Evolutionary conservation across 2,888 invertebrate species (phyloP), one percentile per base, ranked within the genome.

Genomic region (Scrobipalpa atriplicella): DNA sequence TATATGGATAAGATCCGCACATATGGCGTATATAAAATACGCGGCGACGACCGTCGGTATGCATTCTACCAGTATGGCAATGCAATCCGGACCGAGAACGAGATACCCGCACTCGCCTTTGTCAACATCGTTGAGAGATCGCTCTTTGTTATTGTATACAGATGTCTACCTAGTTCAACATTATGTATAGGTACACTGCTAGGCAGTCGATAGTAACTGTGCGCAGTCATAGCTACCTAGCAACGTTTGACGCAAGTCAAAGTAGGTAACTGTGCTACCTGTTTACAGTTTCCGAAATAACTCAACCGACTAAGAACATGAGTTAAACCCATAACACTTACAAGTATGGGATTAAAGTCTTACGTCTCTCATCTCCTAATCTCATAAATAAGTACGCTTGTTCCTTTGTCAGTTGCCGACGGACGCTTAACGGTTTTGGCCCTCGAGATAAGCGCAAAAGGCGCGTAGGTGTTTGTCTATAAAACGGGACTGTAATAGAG

Each of bases 401-500:
- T 66, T 63, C 56, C 41, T 63, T 63, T 29, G 58, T 58, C 29
- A 11, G 43, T 43, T 41, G 51, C 51, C 66, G 63, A 29, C 52
- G 36, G 43, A 21, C 21, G 63, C 58, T 66, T 63, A 63, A 66
- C 58, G 62, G 66, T 58, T 58, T 58, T 18, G 64, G 64, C 41
- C 64, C 56, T 61, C 29, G 54, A 51, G 63, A 68, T 68, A 60
- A 62, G 63, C 65, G 36, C 21, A 68, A 60, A 68, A 68, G 60
- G 39, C 39, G 68, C 52, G 68, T 68, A 58, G 68, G 68, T 66
- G 68, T 65, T 67, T 65, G 56, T 39, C 62, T 52, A 54, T 67
- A 64, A 64, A 67, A 54, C 67, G 62, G 67, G 64, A 67, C 67
- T 51, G 65, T 60, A 65, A 29, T 47, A 43, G 29, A 21, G 58